Conservation (phyloP, 1,140 invertebrate genomes). For the Maniola jurtina region DNA sequence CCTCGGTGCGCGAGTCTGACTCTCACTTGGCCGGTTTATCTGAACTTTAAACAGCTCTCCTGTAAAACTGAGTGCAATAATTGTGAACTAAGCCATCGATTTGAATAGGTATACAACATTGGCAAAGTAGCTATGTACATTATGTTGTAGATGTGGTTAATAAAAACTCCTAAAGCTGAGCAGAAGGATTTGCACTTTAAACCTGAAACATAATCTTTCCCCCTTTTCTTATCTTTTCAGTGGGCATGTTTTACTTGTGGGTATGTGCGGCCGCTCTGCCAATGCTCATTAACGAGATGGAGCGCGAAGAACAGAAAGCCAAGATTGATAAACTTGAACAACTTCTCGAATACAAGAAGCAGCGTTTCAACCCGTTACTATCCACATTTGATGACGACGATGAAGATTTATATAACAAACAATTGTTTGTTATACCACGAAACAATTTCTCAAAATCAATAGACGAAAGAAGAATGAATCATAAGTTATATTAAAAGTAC, state of each 20-base stretch:
- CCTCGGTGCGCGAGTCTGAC: no score
- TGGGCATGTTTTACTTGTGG: conserved; percentile 71
- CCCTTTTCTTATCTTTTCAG: conserved; percentile 42
- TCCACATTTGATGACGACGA: conserved; percentile 6
- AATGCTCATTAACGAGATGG: conserved; percentile 61
- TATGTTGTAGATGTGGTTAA: no score
- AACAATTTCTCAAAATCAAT: background rate
- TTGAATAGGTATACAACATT: no score
- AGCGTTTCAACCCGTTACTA: conserved; percentile 17
- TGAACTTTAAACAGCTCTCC: no score
- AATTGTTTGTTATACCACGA: conserved; percentile 19
- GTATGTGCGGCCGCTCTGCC: conserved; percentile 66
- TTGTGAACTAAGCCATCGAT: no score
- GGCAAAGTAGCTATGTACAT: no score
- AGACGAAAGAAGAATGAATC: background rate
- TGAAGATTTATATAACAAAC: conserved; percentile 10
- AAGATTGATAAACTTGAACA: conserved; percentile 55
- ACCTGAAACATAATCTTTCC: conserved; percentile 8
- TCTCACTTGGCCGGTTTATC: no score
- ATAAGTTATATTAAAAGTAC: background rate
- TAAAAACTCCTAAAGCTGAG: no score
- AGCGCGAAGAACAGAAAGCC: conserved; percentile 54
- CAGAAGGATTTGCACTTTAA: background rate
- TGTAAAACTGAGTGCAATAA: no score
- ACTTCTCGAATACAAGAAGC: conserved; percentile 39